Base-by-base conservation (phyloP, 2,888 invertebrate genomes). In the Odontomyia ornata region DNA sequence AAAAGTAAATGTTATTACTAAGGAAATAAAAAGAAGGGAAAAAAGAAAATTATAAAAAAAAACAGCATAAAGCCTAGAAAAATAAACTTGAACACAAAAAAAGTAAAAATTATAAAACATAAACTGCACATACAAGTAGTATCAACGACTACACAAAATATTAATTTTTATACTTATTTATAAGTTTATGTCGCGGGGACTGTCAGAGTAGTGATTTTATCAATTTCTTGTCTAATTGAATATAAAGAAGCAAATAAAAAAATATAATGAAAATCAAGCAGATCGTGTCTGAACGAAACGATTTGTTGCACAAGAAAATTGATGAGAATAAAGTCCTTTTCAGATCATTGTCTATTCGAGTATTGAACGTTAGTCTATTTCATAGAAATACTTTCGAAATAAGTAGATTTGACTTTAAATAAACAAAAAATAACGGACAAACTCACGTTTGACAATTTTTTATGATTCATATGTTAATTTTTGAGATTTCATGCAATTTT, bases 1-100 rank as follows among this genome's bases (percentile, higher is more conserved):
- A 36, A 36, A 77, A 75, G 75, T 27, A 56, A 76, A 76, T 36
- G 76, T 71, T 79, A 80, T 88, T 87, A 88, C 88, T 88, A 88
- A 88, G 87, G 78, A 77, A 72, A 78, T 57, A 57, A 75, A 78
- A 79, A 82, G 80, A 72, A 56, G 62, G 64, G 78, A 78, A 81
- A 80, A 75, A 77, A 79, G 78, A 69, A 81, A 77, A 79, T 80
- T 81, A 82, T 81, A 80, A 80, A 80, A 81, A 81, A 36, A 79
- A 81, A 81, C 60, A 77, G 73, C 46, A 75, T 62, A 77, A 79
- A 67, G 72, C 76, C 76, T 76, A 77, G 73, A 76, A 78, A 78
- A 77, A 75, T 65, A 79, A 77, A 77, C 56, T 75, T 72, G 60
- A 71, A 47, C 27, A 77, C 60, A 72, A 77, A 75, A 60, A 78